Conservation (phyloP, 2,888 invertebrate genomes). For the Tetrapedia diversipes region DNA sequence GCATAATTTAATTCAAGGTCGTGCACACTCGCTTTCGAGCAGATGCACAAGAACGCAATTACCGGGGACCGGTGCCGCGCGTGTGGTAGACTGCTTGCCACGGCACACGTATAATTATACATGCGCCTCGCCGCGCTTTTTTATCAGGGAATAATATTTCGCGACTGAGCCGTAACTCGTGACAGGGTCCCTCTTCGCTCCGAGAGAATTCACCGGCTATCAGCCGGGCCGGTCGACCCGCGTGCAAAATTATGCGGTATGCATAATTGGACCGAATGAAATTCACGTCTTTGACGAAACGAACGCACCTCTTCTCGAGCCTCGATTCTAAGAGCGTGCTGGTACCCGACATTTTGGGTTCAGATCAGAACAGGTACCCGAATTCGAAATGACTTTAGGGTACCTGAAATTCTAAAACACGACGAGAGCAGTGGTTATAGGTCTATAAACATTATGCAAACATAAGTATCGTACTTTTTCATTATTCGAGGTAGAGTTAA, state of each 20-base stretch:
- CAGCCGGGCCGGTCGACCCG: background rate
- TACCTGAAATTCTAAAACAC: too few species aligned
- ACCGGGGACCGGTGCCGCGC: slow-evolving; percentile 9
- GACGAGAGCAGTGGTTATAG: too few species aligned
- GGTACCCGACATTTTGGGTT: too few species aligned
- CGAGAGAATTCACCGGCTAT: slow-evolving; percentile 20
- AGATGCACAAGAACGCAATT: slow-evolving; percentile 53
- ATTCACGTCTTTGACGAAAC: slow-evolving; percentile 33
- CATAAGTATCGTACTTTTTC: too few species aligned
- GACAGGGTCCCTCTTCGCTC: slow-evolving; percentile 12
- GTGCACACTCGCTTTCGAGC: slow-evolving; percentile 51
- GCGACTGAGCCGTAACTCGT: slow-evolving; percentile 5
- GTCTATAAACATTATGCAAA: too few species aligned
- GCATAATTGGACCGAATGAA: slow-evolving; percentile 34
- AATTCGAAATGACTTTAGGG: too few species aligned
- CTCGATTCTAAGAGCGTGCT: background rate
- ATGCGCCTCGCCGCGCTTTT: slow-evolving; percentile 27
- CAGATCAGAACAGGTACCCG: too few species aligned
- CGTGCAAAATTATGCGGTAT: slow-evolving; percentile 28
- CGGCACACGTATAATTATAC: slow-evolving; percentile 31
- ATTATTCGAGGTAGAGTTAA: too few species aligned
- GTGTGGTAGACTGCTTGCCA: background rate
- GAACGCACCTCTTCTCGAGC: background rate
- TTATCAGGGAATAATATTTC: slow-evolving; percentile 39
- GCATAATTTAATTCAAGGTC: slow-evolving; percentile 71